Percentiles rank a stretch among this genome's conserved stretches.
These are phyloP conservation scores for Virgularia gustaviana DNA, from an alignment of 92 coral and sea anemone species.

Conservation along the genomic window DNA sequence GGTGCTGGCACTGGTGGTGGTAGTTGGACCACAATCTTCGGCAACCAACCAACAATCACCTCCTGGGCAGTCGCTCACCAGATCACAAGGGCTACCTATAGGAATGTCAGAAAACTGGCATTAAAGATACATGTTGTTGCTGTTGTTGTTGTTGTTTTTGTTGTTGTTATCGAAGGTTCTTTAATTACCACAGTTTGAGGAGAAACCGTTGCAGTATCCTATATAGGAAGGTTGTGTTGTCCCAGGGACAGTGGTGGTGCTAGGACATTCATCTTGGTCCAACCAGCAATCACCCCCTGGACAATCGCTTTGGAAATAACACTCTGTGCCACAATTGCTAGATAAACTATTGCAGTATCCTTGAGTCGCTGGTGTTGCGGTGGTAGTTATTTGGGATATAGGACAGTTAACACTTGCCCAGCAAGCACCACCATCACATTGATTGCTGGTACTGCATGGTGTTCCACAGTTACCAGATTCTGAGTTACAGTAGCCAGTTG, in stretches of 20 bases:
- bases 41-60: background rate
- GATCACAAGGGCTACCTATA: background rate
- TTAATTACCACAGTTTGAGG: background rate
- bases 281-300: background rate
- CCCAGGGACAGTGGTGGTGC: background rate
- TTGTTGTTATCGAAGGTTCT: too few relatives aligned
- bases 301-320: background rate
- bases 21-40: background rate
- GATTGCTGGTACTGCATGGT: background rate
- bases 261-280: background rate
- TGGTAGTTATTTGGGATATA: too few relatives aligned
- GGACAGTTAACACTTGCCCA: background rate
- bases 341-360: background rate
- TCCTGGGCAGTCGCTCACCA: background rate
- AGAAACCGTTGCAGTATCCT: background rate
- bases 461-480: constrained; percentile 21
- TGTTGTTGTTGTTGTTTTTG: too few relatives aligned
- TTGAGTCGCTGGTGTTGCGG: too few relatives aligned
- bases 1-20: too few relatives aligned
- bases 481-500: background rate
- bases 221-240: too few relatives aligned
- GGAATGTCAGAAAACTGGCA: too few relatives aligned
- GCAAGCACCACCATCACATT: background rate
- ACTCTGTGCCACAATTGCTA: constrained; percentile 16
- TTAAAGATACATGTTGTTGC: too few relatives aligned